Conservation (phyloP, 2,797 vertebrate genomes). For the Rhabdomys pumilio region DNA sequence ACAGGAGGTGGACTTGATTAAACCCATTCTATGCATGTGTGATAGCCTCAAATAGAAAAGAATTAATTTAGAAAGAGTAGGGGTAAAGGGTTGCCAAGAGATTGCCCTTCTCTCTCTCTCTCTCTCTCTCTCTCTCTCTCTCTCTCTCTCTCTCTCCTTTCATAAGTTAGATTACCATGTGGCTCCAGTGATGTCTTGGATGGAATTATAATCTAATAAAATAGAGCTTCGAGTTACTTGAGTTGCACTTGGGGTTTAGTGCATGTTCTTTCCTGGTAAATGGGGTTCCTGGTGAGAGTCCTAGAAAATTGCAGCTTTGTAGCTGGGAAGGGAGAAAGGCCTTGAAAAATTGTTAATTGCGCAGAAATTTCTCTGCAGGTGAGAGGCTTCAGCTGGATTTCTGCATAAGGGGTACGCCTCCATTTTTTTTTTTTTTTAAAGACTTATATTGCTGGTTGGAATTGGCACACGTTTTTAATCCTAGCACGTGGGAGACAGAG, state of each 20-base stretch:
- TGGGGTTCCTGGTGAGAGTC: background rate
- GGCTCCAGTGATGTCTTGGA: background rate
- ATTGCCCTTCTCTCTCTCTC: too few species aligned
- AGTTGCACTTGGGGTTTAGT: background rate
- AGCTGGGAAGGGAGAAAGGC: background rate
- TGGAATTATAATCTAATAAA: background rate
- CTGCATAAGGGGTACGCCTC: background rate
- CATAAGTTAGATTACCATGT: background rate
- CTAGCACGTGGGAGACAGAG: background rate
- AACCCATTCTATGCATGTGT: background rate
- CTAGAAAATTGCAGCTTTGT: background rate
- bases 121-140: too few species aligned
- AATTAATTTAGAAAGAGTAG: background rate
- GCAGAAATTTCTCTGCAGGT: background rate
- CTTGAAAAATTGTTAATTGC: background rate
- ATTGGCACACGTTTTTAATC: background rate
- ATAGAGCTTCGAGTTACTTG: background rate
- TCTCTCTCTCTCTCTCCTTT: background rate
- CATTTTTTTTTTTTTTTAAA: background rate
- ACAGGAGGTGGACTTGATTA: background rate
- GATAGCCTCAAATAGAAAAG: background rate
- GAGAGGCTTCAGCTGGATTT: background rate
- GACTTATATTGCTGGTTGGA: background rate
- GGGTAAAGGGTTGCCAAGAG: background rate
- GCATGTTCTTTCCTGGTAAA: too few species aligned